Evolutionary conservation across 2,113 vertebrate species (phyloP), one percentile per base, ranked within the genome.

Genomic region (Stegastes partitus): DNA sequence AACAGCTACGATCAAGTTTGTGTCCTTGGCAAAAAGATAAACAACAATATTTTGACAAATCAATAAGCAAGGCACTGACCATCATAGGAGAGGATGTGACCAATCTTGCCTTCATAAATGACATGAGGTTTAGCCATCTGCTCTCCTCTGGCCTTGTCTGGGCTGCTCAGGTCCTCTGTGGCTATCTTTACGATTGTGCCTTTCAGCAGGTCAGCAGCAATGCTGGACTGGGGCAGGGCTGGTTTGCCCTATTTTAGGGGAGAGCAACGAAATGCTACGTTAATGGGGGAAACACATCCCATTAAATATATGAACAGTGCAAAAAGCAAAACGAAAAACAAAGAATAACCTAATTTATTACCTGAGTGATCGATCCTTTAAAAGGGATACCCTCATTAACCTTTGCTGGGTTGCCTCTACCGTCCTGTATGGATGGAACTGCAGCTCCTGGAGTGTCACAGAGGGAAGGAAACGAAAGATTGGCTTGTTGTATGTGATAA

Each of bases 91-190:
- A 99, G 92, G 77, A 99, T 98, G 82, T 99, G 98, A 51, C 98
- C 98, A 74, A 95, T 98, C 89, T 98, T 98, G 87, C 98, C 97
- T 94, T 99, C 98, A 62, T 98, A 99, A 84, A 99, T 99, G 76
- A 99, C 97, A 14, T 98, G 97, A 87, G 96, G 96, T 93, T 99
- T 99, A 87, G 96, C 91, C 56, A 96, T 68, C 44, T 95, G 92
- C 77, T 99, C 98, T 25, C 96, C 96, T 11, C 97, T 91, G 77
- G 94, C 83, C 86, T 98, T 99, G 62, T 99, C 98, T 2, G 95
- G 95, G 85, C 94, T 96, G 91, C 82, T 95, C 73, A 92, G 70
- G 75, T 99, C 98, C 86, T 99, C 98, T 0, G 96, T 94, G 9
- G 96, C 94, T 49, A 99, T 91, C 49, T 98, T 96, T 55, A 96